Evolutionary conservation across 2,888 invertebrate species (phyloP).

Genomic region (Orchesella flavescens): DNA sequence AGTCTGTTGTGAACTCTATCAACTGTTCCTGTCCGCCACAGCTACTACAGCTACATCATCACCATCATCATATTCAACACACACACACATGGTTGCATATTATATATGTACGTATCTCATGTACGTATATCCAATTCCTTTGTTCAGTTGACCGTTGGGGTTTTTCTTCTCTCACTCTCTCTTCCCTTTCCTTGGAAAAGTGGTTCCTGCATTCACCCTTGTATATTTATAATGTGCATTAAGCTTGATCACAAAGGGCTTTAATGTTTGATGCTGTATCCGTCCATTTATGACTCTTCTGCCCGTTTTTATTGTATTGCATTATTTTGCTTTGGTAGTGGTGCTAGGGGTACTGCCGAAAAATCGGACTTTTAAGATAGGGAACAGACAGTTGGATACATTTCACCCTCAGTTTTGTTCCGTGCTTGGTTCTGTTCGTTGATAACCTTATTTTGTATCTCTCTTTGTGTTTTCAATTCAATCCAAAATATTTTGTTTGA

Average conservation of each 20-base stretch:
- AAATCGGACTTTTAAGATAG: constrained; percentile 35
- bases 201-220: constrained; percentile 23
- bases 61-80: background rate
- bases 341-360: constrained; percentile 21
- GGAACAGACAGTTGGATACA: constrained; percentile 22
- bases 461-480: constrained; percentile 28
- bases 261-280: constrained; percentile 50
- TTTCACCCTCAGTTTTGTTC: constrained; percentile 69
- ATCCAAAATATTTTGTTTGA: constrained; percentile 5
- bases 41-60: background rate
- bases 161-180: background rate
- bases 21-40: constrained; percentile 35
- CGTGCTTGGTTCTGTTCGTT: constrained; percentile 65
- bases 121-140: constrained; percentile 18
- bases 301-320: background rate
- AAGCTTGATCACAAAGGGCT: constrained; percentile 50
- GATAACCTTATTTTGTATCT: constrained; percentile 37
- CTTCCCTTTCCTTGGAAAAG: constrained; percentile 5
- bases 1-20: constrained; percentile 48
- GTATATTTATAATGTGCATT: constrained; percentile 6
- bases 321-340: background rate
- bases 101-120: too few relatives aligned
- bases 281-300: background rate
- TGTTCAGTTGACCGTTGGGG: constrained; percentile 51
- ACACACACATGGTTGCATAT: constrained; percentile 9